Percentiles rank a stretch among this genome's conserved stretches.
Evolutionary conservation across 2,888 invertebrate species (phyloP).

Genomic region (Xylota segnis): DNA sequence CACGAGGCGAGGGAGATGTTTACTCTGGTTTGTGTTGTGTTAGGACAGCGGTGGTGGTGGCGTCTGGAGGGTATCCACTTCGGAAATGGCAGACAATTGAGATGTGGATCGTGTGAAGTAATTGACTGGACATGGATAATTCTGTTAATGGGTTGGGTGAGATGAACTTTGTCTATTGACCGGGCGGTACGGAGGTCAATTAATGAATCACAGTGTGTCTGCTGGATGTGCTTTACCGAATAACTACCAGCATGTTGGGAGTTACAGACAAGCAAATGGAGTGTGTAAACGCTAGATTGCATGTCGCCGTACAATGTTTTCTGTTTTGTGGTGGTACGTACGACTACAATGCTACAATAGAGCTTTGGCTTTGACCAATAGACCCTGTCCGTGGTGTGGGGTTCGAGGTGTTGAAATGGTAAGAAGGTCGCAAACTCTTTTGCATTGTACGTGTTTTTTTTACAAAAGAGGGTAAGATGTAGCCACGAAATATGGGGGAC

Average conservation of each 20-base stretch:
- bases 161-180: slow-evolving; percentile 33
- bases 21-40: slow-evolving; percentile 4
- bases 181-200: slow-evolving; percentile 24
- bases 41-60: background rate
- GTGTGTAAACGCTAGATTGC: slow-evolving; percentile 8
- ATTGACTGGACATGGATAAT: slow-evolving; percentile 15
- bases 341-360: background rate
- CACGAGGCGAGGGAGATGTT: slow-evolving; percentile 19
- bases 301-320: slow-evolving; percentile 3
- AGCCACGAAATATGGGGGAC: background rate
- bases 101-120: slow-evolving; percentile 8
- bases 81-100: slow-evolving; percentile 6
- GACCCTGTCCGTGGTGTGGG: slow-evolving; percentile 22
- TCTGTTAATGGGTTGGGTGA: slow-evolving; percentile 24
- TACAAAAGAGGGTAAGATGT: background rate
- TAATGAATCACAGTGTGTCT: slow-evolving; percentile 34
- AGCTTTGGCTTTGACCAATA: slow-evolving; percentile 15
- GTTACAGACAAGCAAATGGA: background rate
- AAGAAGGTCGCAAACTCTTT: background rate
- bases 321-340: background rate
- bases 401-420: background rate
- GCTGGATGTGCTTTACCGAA: background rate
- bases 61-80: too few relatives aligned
- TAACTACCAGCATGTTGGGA: background rate
- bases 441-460: background rate